phyloP scores from a whole-genome alignment of 2,888 invertebrate genomes.

The Agrotis clavis region DNA sequence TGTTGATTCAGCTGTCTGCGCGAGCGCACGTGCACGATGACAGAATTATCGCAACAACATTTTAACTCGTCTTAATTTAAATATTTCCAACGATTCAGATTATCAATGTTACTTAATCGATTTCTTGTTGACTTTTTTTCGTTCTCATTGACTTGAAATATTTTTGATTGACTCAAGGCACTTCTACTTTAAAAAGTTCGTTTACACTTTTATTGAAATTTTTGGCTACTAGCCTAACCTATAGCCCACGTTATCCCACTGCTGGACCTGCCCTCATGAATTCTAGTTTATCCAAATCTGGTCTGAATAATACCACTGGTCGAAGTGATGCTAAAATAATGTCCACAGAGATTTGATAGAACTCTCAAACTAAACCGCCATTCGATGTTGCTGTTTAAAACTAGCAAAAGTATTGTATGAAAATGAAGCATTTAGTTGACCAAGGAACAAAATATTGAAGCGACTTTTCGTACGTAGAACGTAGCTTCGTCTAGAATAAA shows the following conservation, averaged over 20 bases:
- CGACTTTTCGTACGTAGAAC: not conserved
- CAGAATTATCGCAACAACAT: slow-evolving; percentile 62
- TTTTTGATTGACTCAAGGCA: too few relatives aligned
- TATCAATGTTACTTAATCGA: slow-evolving; percentile 47
- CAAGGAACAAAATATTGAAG: slow-evolving; percentile 23
- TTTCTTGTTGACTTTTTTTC: slow-evolving; percentile 21
- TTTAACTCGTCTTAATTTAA: slow-evolving; percentile 61
- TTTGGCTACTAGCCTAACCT: too few relatives aligned
- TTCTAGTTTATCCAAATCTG: too few relatives aligned
- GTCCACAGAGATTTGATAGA: not conserved
- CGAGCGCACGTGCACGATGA: slow-evolving; percentile 74
- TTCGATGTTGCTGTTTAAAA: slow-evolving; percentile 6
- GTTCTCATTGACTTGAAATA: not conserved
- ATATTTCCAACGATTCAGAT: slow-evolving; percentile 62
- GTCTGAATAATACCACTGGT: too few relatives aligned
- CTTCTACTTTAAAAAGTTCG: too few relatives aligned
- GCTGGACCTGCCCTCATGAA: too few relatives aligned
- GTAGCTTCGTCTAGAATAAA: too few relatives aligned
- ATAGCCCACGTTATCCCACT: too few relatives aligned
- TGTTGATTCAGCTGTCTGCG: slow-evolving; percentile 74
- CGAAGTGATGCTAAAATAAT: slow-evolving; percentile 3
- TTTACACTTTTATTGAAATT: too few relatives aligned
- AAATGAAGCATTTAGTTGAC: slow-evolving; percentile 15
- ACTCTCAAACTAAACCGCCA: not conserved
- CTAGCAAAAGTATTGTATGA: slow-evolving; percentile 9